These are phyloP conservation scores for Bombus impatiens DNA, from an alignment of 1,140 invertebrate species.

Conservation along the genomic window DNA sequence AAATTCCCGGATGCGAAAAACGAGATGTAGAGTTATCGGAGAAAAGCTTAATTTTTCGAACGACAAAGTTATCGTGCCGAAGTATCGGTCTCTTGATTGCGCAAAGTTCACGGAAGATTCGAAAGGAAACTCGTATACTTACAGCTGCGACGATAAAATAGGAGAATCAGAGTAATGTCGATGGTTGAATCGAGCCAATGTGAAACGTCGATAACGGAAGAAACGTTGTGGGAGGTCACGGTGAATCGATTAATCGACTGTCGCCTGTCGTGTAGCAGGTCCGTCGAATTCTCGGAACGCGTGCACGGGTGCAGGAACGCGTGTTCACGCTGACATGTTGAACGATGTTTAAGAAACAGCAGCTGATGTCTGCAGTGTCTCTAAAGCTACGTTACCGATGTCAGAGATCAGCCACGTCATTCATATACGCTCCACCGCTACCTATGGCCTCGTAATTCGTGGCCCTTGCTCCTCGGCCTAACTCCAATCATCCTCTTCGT, in stretches of 20 bases:
- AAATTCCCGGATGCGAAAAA: no score
- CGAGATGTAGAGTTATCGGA: neutral
- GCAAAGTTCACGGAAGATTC: neutral
- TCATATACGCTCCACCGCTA: slow-evolving; percentile 34
- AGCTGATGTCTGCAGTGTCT: slow-evolving; percentile 65
- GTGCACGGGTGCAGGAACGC: slow-evolving; percentile 7
- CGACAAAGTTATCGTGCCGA: neutral
- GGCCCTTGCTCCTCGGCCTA: neutral
- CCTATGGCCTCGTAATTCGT: slow-evolving; percentile 30
- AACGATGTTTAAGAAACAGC: slow-evolving; percentile 74
- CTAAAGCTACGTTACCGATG: slow-evolving; percentile 63
- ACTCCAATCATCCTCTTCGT: neutral
- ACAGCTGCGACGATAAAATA: neutral
- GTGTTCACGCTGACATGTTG: slow-evolving; percentile 66
- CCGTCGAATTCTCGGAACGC: neutral
- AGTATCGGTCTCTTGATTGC: neutral
- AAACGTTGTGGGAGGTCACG: neutral
- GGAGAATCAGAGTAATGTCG: no score
- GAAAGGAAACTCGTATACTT: neutral
- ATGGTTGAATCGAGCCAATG: no score
- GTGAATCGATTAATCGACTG: neutral
- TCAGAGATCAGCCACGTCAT: slow-evolving; percentile 66
- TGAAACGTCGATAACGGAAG: neutral
- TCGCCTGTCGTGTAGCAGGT: neutral
- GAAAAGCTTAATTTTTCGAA: neutral